These are phyloP conservation scores for Xyrauchen texanus DNA, from an alignment of 2,113 vertebrate species.

Conservation along the genomic window DNA sequence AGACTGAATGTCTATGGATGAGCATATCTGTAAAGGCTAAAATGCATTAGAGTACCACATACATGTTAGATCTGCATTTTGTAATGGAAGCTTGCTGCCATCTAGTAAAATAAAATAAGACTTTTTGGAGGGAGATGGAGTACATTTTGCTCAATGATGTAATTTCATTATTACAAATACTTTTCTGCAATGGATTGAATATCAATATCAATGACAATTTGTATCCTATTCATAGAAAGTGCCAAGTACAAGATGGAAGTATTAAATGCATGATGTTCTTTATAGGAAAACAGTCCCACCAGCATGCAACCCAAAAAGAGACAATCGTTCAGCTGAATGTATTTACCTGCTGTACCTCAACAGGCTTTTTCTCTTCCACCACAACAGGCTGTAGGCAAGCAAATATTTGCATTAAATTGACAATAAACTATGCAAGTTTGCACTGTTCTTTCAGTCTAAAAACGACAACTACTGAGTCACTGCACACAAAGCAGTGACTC, in stretches of 20 bases:
- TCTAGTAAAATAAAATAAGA: too few relatives aligned
- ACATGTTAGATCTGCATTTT: too few relatives aligned
- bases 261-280: neutral
- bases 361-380: slow-evolving; percentile 45
- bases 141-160: too few relatives aligned
- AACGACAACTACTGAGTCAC: slow-evolving; percentile 14
- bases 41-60: too few relatives aligned
- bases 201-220: neutral
- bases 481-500: slow-evolving; percentile 10
- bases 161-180: too few relatives aligned
- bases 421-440: slow-evolving; percentile 33
- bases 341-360: slow-evolving; percentile 56
- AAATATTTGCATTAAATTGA: slow-evolving; percentile 45
- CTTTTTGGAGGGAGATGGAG: too few relatives aligned
- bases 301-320: slow-evolving; percentile 22
- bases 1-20: too few relatives aligned
- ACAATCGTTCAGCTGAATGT: slow-evolving; percentile 23
- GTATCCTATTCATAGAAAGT: slow-evolving; percentile 10
- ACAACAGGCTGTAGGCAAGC: slow-evolving; percentile 52
- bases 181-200: too few relatives aligned
- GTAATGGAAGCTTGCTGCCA: too few relatives aligned
- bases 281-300: slow-evolving; percentile 12
- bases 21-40: too few relatives aligned
- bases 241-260: neutral
- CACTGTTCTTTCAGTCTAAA: slow-evolving; percentile 7